Base-by-base conservation (phyloP, 2,113 vertebrate species). In the Cettia cetti region DNA sequence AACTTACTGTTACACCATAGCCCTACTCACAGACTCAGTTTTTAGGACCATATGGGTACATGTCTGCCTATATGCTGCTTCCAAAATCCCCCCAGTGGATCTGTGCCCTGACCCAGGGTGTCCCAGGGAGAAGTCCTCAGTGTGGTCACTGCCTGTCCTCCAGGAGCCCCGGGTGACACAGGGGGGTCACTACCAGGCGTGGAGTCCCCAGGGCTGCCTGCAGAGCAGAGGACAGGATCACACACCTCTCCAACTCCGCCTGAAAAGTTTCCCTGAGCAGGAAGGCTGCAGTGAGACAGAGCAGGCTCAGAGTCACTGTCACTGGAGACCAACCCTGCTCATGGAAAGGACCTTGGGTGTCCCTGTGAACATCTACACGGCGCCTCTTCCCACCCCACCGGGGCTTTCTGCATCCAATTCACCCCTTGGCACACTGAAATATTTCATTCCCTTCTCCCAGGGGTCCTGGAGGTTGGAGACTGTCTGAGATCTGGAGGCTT, bases 81-180 rank as follows among this genome's bases (percentile, higher is more conserved):
- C 40, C 21, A 21, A 26, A 80, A 56, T 24, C 40, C 28, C 59
- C 65, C 33, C 0, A 0, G 35, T 20, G 40, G 45, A 15, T 68
- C 42, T 61, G n/a, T 0, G 1, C 22, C 53, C 89, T 59, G 60
- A 35, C 27, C 22, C 0, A 1, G 44, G 60, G 31, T 1, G 4
- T 63, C 52, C 12, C 53, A 39, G n/a, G 15, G 60, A 22, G 3
- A 63, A 66, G 22, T 13, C 22, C 54, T 0, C 4, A 50, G 33
- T 0, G 1, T 26, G 70, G 52, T 31, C 4, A 0, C 52, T 66
- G 70, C 18, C 44, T 30, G 33, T 31, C 22, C 1, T 3, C 30
- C 28, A 17, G 0, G 0, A 83, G 59, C 28, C 45, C n/a, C 1
- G 1, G 45, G 50, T 9, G n/a, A 18, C 39, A 20, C 0, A 0